Percentiles rank a stretch among this genome's conserved stretches.
Evolutionary conservation across 2,888 invertebrate species (phyloP).

Genomic region (Cecidostiba fungosa): DNA sequence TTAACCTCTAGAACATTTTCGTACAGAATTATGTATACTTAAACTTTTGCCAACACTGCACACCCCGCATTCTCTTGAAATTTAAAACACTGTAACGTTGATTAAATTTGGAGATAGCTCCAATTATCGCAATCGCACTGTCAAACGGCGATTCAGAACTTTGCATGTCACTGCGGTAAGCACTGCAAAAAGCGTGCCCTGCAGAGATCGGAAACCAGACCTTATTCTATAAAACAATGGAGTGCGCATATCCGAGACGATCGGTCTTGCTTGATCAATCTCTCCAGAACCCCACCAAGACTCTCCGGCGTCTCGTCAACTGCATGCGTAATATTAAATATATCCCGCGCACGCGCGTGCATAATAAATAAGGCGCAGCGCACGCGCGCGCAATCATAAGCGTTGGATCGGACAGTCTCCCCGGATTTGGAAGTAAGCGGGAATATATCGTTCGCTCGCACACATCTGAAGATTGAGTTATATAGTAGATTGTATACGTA

Average conservation of each 20-base stretch:
- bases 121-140: background rate
- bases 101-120: background rate
- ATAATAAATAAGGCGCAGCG: slow-evolving; percentile 55
- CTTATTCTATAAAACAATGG: background rate
- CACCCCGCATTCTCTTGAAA: no score
- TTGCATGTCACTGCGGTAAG: background rate
- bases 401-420: slow-evolving; percentile 59
- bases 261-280: slow-evolving; percentile 43
- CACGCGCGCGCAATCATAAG: slow-evolving; percentile 50
- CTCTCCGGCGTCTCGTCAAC: slow-evolving; percentile 5
- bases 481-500: background rate
- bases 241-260: background rate
- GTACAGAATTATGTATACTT: no score
- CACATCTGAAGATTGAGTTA: slow-evolving; percentile 15
- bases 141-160: background rate
- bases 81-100: no score
- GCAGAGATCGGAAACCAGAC: background rate
- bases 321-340: slow-evolving; percentile 40
- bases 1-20: background rate
- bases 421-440: slow-evolving; percentile 63
- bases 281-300: background rate
- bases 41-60: no score
- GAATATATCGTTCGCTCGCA: slow-evolving; percentile 36
- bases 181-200: background rate
- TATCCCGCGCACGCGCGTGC: slow-evolving; percentile 42